These are phyloP conservation scores for Stramonita haemastoma DNA, from an alignment of 2,888 invertebrate species.

Conservation along the genomic window DNA sequence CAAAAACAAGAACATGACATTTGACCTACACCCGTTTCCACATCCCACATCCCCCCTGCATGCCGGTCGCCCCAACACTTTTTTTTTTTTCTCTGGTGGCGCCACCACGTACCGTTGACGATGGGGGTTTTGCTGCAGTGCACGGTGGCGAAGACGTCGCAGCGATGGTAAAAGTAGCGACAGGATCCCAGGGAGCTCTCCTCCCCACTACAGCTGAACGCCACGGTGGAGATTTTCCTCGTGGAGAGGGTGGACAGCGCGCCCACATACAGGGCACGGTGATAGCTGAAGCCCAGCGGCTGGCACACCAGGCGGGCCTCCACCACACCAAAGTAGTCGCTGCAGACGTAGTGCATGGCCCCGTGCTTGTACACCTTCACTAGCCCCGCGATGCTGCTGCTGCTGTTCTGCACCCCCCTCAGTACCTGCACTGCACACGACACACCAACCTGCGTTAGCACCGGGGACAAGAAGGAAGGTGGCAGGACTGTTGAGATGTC, in stretches of 20 bases:
- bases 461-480: too few relatives aligned
- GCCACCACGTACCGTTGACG: neutral
- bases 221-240: slow-evolving; percentile 56
- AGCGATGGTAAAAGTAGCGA: slow-evolving; percentile 47
- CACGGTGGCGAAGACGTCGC: neutral
- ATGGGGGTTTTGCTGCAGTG: neutral
- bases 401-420: slow-evolving; percentile 45
- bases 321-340: slow-evolving; percentile 55
- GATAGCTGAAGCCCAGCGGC: slow-evolving; percentile 59
- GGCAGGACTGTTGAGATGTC: too few relatives aligned
- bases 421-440: slow-evolving; percentile 61
- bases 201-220: neutral
- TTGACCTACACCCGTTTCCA: too few relatives aligned
- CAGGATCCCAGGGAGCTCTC: neutral
- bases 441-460: too few relatives aligned
- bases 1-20: too few relatives aligned
- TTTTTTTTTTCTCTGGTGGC: too few relatives aligned
- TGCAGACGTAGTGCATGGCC: slow-evolving; percentile 63
- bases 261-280: slow-evolving; percentile 57
- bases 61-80: too few relatives aligned
- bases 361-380: slow-evolving; percentile 60
- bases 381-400: slow-evolving; percentile 60
- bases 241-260: slow-evolving; percentile 59
- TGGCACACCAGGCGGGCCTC: slow-evolving; percentile 62
- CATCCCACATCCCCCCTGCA: too few relatives aligned